Conservation (phyloP, 2,797 vertebrate genomes). For the Semotilus atromaculatus region DNA sequence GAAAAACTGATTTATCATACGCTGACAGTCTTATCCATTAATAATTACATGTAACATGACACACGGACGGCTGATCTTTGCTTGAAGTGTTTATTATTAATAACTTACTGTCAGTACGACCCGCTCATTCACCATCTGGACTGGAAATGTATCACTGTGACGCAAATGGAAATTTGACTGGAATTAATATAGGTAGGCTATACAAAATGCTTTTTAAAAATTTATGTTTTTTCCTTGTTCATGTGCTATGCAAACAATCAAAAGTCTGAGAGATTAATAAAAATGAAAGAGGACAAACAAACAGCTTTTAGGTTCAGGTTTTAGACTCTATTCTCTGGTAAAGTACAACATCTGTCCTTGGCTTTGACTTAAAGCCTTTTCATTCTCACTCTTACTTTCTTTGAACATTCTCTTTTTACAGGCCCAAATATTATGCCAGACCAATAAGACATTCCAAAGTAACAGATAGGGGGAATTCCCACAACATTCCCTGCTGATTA, state of each 20-base stretch:
- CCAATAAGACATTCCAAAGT: conserved; percentile 49
- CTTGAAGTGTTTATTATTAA: conserved; percentile 27
- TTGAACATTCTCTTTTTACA: conserved; percentile 25
- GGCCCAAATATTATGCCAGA: conserved; percentile 40
- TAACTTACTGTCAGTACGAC: conserved; percentile 2
- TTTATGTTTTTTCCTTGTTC: background rate
- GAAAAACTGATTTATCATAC: background rate
- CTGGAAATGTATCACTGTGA: conserved; percentile 35
- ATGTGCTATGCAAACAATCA: background rate
- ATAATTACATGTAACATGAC: conserved; percentile 13
- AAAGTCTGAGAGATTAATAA: background rate
- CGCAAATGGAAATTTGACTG: conserved; percentile 23
- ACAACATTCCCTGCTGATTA: conserved; percentile 44
- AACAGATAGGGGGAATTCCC: conserved; percentile 54
- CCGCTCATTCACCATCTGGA: conserved; percentile 37
- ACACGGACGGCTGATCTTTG: conserved; percentile 3
- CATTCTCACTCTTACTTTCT: conserved; percentile 20
- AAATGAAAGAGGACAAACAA: background rate
- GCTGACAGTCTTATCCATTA: background rate
- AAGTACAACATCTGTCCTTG: conserved; percentile 11
- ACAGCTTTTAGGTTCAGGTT: background rate
- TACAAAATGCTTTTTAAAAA: background rate
- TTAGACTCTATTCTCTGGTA: background rate
- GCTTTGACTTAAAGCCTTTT: conserved; percentile 10
- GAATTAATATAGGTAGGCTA: background rate